Base-by-base conservation (phyloP, 2,113 vertebrate genomes). In the Pterocles gutturalis region DNA sequence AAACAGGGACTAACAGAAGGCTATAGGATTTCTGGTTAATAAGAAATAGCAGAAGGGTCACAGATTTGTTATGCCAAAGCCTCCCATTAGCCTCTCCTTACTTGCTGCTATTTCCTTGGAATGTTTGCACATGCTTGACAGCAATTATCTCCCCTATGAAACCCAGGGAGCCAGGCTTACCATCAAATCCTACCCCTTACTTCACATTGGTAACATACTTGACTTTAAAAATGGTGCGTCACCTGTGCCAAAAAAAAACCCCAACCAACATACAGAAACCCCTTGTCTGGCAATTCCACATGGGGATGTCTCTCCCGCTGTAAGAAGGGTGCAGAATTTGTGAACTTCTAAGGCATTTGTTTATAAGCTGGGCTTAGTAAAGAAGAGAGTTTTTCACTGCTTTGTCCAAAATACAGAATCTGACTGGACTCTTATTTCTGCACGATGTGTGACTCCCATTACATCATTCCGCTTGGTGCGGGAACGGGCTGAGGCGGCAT, bases 111-210 rank as follows among this genome's bases (percentile, higher is more conserved):
- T 70, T 95, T 87, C 54, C 33, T 48, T 76, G 91, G 95, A 94
- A 96, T 94, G 86, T 83, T 69, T 75, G 83, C 69, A 62, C 0
- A 3, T 70, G 62, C 66, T 80, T 10, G 24, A 91, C 49, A 76
- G 70, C 10, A 87, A 89, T 93, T 89, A 83, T 94, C 77, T 80
- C n/a, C 54, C n/a, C 75, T 25, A 0, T 55, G 75, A 96, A 78
- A 79, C 70, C n/a, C 83, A 69, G 5, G 33, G 25, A 83, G 54
- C 19, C 6, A 55, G 7, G 57, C 38, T 55, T 67, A 22, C 70
- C 28, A 72, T 83, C 83, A 95, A 92, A 96, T 96, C 91, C 73
- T 70, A 82, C 89, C 89, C 89, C 58, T 92, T 43, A 57, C 70
- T 87, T 58, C 61, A 84, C 66, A 72, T 54, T 85, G 81, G 64